phyloP scores from a whole-genome alignment of 1,140 invertebrate genomes.

The Drosophila watanabei region DNA sequence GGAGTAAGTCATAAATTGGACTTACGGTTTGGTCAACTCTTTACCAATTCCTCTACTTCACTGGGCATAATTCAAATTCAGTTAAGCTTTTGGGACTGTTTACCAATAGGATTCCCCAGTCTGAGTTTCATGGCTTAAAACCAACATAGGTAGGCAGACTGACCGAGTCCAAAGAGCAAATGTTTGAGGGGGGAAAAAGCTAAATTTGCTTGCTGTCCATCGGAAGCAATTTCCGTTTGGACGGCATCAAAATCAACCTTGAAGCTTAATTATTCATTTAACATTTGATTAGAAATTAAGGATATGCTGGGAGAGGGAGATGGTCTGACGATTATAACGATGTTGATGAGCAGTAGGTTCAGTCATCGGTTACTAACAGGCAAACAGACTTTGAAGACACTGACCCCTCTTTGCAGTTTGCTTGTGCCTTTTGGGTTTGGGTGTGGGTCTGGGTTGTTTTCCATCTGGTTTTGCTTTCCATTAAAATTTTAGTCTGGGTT shows the following conservation, averaged over 20 bases:
- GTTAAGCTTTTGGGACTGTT: conserved; percentile 19
- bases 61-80: conserved; percentile 25
- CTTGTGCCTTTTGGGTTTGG: too few relatives aligned
- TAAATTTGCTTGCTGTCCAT: conserved; percentile 2
- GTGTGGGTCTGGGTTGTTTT: neutral
- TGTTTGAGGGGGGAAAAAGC: neutral
- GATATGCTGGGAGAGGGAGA: conserved; percentile 14
- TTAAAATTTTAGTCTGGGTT: neutral
- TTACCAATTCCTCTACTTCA: neutral
- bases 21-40: neutral
- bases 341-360: conserved; percentile 27
- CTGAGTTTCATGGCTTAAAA: neutral
- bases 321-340: conserved; percentile 19
- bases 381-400: conserved; percentile 26
- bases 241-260: conserved; percentile 14
- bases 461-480: neutral
- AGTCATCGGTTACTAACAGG: conserved; percentile 53
- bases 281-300: conserved; percentile 54
- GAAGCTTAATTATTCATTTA: conserved; percentile 57
- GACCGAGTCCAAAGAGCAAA: neutral
- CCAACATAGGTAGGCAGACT: conserved; percentile 14
- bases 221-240: conserved; percentile 22
- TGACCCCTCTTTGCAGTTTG: neutral
- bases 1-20: conserved; percentile 10
- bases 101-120: conserved; percentile 14